A percentile compares a stretch with the other conserved stretches of the same genome.
phyloP scores from a whole-genome alignment of 2,888 invertebrate genomes.

The Petrolisthes cinctipes region DNA sequence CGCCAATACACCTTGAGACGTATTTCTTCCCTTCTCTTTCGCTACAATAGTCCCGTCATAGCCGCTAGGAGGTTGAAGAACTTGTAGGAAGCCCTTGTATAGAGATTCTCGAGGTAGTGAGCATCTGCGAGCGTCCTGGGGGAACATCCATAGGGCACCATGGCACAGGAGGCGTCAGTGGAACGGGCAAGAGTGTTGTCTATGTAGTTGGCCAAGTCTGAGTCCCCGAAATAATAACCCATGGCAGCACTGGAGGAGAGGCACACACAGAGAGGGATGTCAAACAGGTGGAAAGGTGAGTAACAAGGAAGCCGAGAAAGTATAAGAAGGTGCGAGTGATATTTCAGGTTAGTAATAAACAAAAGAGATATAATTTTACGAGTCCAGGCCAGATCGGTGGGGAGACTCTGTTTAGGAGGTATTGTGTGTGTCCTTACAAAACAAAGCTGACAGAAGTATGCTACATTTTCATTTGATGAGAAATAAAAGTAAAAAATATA shows the following conservation, averaged over 20 bases:
- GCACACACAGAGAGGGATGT: background rate
- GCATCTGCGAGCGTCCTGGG: slow-evolving; percentile 33
- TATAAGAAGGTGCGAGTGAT: no score
- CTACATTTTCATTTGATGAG: no score
- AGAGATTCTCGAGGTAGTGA: slow-evolving; percentile 33
- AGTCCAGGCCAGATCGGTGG: no score
- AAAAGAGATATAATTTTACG: no score
- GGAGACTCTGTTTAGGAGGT: no score
- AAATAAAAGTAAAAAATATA: no score
- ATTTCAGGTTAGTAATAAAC: no score
- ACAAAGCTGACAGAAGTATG: no score
- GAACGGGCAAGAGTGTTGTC: slow-evolving; percentile 8
- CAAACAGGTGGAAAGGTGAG: background rate
- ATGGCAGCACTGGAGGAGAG: slow-evolving; percentile 24
- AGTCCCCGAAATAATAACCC: slow-evolving; percentile 40
- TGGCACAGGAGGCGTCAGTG: slow-evolving; percentile 1
- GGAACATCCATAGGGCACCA: slow-evolving; percentile 30
- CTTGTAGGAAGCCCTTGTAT: slow-evolving; percentile 34
- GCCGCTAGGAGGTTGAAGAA: slow-evolving; percentile 40
- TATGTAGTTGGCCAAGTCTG: slow-evolving; percentile 30
- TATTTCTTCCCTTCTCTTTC: background rate
- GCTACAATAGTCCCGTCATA: background rate
- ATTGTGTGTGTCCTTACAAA: no score
- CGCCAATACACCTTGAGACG: no score
- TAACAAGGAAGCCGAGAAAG: no score